Conservation (phyloP, 2,888 invertebrate species). For the Trissolcus brochymenae region DNA sequence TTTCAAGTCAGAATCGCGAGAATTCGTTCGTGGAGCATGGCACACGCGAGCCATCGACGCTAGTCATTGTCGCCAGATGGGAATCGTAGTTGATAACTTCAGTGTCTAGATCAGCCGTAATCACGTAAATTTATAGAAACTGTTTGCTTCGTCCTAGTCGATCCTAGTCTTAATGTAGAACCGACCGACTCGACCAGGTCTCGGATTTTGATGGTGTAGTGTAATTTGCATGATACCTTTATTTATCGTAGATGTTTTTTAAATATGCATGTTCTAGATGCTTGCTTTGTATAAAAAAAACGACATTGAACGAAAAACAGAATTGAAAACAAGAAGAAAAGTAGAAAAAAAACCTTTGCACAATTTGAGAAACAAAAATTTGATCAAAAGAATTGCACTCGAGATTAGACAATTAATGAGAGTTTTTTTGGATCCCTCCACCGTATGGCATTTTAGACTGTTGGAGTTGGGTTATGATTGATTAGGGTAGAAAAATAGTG, state of each 20-base stretch:
- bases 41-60: conserved; percentile 8
- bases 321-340: background rate
- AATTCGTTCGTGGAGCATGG: conserved; percentile 16
- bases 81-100: conserved; percentile 24
- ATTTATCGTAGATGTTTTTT: conserved; percentile 14
- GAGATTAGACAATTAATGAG: too few species aligned
- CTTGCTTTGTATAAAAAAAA: conserved; percentile 3
- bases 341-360: background rate
- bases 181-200: too few species aligned
- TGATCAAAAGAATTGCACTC: conserved; percentile 22
- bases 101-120: conserved; percentile 38
- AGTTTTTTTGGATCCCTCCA: background rate
- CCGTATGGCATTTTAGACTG: conserved; percentile 36
- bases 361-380: background rate
- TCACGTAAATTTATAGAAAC: conserved; percentile 5
- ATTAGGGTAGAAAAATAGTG: conserved; percentile 43
- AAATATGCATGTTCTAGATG: conserved; percentile 27
- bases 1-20: conserved; percentile 32
- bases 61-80: conserved; percentile 6
- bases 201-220: background rate
- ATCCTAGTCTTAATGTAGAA: conserved; percentile 22
- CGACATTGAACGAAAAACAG: too few species aligned
- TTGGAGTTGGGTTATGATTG: conserved; percentile 9
- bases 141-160: conserved; percentile 47
- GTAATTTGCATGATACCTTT: conserved; percentile 32